Conservation (phyloP, 2,113 vertebrate genomes). For the Chloropsis cyanopogon region DNA sequence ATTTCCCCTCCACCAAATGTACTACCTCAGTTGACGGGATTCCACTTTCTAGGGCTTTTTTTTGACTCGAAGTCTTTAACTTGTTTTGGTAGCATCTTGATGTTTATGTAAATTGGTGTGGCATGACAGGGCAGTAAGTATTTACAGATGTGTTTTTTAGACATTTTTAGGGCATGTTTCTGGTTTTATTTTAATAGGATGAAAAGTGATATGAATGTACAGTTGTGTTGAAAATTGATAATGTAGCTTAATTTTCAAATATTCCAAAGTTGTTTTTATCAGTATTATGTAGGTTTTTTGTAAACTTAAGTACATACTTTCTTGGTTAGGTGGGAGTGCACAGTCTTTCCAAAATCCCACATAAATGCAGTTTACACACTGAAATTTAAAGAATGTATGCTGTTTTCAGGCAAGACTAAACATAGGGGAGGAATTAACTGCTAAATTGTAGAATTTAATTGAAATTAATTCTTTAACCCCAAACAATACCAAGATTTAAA, state of each 20-base stretch:
- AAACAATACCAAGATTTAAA: neutral
- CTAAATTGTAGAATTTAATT: neutral
- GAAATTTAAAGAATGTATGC: conserved; percentile 40
- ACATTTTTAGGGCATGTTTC: conserved; percentile 62
- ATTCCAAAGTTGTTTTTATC: conserved; percentile 73
- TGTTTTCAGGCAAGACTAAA: conserved; percentile 56
- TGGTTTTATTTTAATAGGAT: conserved; percentile 60
- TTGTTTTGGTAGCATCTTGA: conserved; percentile 66
- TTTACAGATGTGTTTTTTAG: conserved; percentile 17
- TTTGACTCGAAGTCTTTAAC: conserved; percentile 67
- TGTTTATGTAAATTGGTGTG: conserved; percentile 41
- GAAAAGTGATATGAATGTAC: conserved; percentile 67
- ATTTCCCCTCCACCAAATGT: conserved; percentile 33
- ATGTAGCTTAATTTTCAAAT: conserved; percentile 70
- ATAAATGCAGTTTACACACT: conserved; percentile 66
- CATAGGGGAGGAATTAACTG: conserved; percentile 14
- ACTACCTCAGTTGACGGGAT: conserved; percentile 82
- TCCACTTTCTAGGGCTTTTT: conserved; percentile 65
- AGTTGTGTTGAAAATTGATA: conserved; percentile 57
- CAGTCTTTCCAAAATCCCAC: conserved; percentile 62
- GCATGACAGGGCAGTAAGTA: conserved; percentile 54
- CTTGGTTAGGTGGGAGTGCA: conserved; percentile 67
- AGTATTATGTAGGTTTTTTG: conserved; percentile 72
- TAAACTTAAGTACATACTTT: conserved; percentile 63
- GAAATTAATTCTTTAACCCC: conserved; percentile 23